Evolutionary conservation across 2,888 invertebrate species (phyloP).

Genomic region (Pogonocherus hispidulus): DNA sequence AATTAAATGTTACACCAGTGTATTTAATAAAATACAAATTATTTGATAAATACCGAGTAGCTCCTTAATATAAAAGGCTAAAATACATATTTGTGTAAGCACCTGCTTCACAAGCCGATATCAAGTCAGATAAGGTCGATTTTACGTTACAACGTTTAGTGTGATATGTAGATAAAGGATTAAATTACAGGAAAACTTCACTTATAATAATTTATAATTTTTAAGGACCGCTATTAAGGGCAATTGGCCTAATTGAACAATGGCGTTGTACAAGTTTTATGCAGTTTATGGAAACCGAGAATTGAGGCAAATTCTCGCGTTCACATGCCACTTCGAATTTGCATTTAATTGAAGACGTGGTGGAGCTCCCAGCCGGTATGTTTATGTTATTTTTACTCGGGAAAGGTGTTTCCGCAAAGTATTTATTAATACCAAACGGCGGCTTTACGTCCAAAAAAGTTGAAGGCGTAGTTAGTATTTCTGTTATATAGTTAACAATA

Average conservation of each 20-base stretch:
- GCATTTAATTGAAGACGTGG: conserved; percentile 1
- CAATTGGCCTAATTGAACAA: conserved; percentile 28
- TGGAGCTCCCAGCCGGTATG: background rate
- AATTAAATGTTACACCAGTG: background rate
- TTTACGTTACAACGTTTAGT: conserved; percentile 21
- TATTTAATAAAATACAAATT: conserved; percentile 11
- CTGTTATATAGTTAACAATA: no score
- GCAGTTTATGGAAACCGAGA: conserved; percentile 19
- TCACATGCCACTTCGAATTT: conserved; percentile 3
- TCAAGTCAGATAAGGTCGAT: conserved; percentile 19
- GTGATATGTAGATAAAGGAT: conserved; percentile 29
- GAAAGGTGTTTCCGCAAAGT: background rate
- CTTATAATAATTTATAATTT: conserved; percentile 34
- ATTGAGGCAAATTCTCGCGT: background rate
- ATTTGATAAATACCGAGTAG: conserved; percentile 8
- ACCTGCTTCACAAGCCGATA: conserved; percentile 27
- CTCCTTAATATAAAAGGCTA: background rate
- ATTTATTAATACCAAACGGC: background rate
- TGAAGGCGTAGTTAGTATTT: no score
- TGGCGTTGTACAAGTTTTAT: conserved; percentile 17
- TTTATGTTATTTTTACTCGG: background rate
- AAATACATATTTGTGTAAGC: conserved; percentile 22
- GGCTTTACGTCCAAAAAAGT: background rate
- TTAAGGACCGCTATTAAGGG: conserved; percentile 22
- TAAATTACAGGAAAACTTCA: conserved; percentile 35